These are phyloP conservation scores for Lophius piscatorius DNA, from an alignment of 2,113 vertebrate species.

Conservation along the genomic window DNA sequence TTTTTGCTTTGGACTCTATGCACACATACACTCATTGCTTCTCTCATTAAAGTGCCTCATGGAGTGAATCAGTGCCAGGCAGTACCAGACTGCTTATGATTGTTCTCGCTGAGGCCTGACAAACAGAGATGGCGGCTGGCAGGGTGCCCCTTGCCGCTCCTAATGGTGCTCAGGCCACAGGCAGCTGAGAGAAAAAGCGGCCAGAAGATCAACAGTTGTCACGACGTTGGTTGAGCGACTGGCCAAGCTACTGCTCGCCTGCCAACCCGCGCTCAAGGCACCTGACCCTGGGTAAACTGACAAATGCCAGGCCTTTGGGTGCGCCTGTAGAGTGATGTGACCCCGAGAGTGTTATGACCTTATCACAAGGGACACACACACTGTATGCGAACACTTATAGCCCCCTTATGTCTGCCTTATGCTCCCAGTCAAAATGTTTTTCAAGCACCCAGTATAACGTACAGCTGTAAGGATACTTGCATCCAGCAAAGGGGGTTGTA, in stretches of 20 bases:
- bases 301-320: conserved; percentile 65
- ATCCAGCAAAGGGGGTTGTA: conserved; percentile 11
- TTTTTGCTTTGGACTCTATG: conserved; percentile 5
- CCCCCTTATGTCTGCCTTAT: background rate
- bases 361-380: conserved; percentile 8
- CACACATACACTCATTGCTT: conserved; percentile 29
- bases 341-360: conserved; percentile 40
- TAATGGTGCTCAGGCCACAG: conserved; percentile 27
- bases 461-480: conserved; percentile 9
- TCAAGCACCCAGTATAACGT: conserved; percentile 21
- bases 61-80: conserved; percentile 63
- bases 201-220: conserved; percentile 74
- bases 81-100: conserved; percentile 59
- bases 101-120: conserved; percentile 56
- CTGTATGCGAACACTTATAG: background rate
- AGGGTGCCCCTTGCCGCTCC: conserved; percentile 33
- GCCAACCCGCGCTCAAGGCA: conserved; percentile 51
- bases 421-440: conserved; percentile 6
- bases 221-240: conserved; percentile 62
- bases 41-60: conserved; percentile 43
- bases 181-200: conserved; percentile 66
- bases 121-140: conserved; percentile 60
- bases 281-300: conserved; percentile 75
- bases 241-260: conserved; percentile 61
- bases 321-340: conserved; percentile 47